A percentile compares a stretch with the other conserved stretches of the same genome.
Conservation (phyloP, 2,888 invertebrate species). For the Neoascia interrupta region DNA sequence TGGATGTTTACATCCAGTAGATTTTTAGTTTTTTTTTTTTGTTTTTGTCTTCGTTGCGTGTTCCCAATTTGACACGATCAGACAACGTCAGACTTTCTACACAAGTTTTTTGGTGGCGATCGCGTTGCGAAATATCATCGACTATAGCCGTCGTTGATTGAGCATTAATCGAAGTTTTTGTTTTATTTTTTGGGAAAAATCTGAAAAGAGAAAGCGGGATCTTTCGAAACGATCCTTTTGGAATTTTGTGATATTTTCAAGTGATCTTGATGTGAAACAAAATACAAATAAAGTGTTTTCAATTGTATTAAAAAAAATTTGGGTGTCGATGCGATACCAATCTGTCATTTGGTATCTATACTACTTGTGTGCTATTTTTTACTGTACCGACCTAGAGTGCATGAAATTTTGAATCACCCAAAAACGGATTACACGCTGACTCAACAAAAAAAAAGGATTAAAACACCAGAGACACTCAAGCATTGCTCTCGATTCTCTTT, state of each 20-base stretch:
- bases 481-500: constrained; percentile 39
- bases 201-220: constrained; percentile 49
- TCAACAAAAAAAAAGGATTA: constrained; percentile 62
- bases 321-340: constrained; percentile 34
- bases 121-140: constrained; percentile 50
- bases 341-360: constrained; percentile 5
- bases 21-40: neutral
- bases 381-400: constrained; percentile 3
- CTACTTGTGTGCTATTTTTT: neutral
- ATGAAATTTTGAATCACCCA: constrained; percentile 1
- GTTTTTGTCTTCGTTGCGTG: constrained; percentile 2
- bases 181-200: constrained; percentile 27
- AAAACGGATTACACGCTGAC: constrained; percentile 55
- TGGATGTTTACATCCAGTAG: constrained; percentile 20
- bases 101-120: constrained; percentile 4
- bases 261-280: constrained; percentile 13
- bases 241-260: constrained; percentile 1
- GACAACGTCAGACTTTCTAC: constrained; percentile 41
- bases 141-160: constrained; percentile 17
- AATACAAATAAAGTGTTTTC: constrained; percentile 33
- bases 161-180: constrained; percentile 37
- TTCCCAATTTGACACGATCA: constrained; percentile 25
- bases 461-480: constrained; percentile 2
- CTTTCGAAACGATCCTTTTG: constrained; percentile 21
- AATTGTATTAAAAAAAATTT: constrained; percentile 2